Evolutionary conservation across 2,797 vertebrate genomes (phyloP), one percentile per base, ranked within the genome.

Genomic region (Semaprochilodus insignis): DNA sequence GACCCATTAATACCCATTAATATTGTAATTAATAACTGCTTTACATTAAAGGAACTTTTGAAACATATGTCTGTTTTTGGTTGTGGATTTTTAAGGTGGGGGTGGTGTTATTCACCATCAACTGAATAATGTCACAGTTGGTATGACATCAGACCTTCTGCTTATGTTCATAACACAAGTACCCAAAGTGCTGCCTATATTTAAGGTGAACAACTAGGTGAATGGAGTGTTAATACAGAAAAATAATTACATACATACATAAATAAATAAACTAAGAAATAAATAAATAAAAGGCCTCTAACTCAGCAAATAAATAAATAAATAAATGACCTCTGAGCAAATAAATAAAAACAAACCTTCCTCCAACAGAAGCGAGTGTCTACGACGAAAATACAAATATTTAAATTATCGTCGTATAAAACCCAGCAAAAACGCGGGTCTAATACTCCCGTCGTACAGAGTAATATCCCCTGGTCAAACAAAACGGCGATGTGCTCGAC

Each of bases 401-500:
- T 31, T 6, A 19, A 14, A n/a, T 5, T 31, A 31, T 31, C 1
- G 3, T 31, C 31, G 3, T 31, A 55, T 54, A 17, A 55, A 17
- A 6, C 44, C 13, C 27, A n/a, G 13, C 0, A 21, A 25, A 11
- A 67, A 44, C 72, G 3, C 15, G 0, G 51, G 19, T 0, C 16
- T 48, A 15, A 21, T 19, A 10, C 5, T 27, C 0, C 31, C 2
- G 57, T 7, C 25, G 8, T n/a, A 13, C 57, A 72, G 19, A 16
- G 17, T 66, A 52, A 48, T 74, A 23, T 81, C 34, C 17, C 65
- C 13, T 40, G 25, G 54, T 73, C 55, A 70, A 69, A 62, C 52
- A 13, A 54, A 13, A 23, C 59, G 21, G 40, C 78, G 66, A 21
- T 17, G 36, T 27, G 11, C 36, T 73, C 65, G 11, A 34, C 65